Percentiles rank a stretch among this genome's conserved stretches.
Evolutionary conservation across 2,888 invertebrate genomes (phyloP).

Genomic region (Bibio marci): DNA sequence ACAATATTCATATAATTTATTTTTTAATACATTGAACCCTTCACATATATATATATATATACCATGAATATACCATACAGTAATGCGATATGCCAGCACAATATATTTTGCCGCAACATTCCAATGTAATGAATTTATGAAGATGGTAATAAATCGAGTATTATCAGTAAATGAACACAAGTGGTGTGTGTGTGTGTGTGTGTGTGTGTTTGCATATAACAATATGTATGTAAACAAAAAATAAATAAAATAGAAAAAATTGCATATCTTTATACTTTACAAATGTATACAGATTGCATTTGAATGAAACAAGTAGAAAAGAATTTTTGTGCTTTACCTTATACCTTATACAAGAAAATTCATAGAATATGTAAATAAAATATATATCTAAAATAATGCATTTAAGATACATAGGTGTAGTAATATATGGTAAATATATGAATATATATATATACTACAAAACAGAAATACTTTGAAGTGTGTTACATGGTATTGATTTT

Average conservation of each 20-base stretch:
- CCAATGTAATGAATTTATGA: slow-evolving; percentile 5
- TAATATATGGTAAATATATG: no score
- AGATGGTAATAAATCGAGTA: slow-evolving; percentile 6
- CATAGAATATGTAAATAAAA: no score
- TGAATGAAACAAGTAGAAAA: no score
- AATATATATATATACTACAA: no score
- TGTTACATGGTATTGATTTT: slow-evolving; percentile 5
- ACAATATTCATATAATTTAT: no score
- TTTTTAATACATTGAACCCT: no score
- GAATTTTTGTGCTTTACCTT: no score
- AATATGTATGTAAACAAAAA: background rate
- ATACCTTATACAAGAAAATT: no score
- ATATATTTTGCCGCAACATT: background rate
- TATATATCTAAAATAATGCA: background rate
- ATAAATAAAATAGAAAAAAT: background rate
- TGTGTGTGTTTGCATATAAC: background rate
- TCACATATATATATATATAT: no score
- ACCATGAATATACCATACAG: no score
- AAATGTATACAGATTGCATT: no score
- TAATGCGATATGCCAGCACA: background rate
- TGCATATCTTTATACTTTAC: background rate
- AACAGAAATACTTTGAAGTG: slow-evolving; percentile 1
- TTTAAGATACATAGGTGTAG: background rate
- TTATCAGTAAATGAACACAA: slow-evolving; percentile 1
- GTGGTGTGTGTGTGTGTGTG: slow-evolving; percentile 1